phyloP scores from a whole-genome alignment of 2,113 vertebrate species.

The Eretmochelys imbricata region DNA sequence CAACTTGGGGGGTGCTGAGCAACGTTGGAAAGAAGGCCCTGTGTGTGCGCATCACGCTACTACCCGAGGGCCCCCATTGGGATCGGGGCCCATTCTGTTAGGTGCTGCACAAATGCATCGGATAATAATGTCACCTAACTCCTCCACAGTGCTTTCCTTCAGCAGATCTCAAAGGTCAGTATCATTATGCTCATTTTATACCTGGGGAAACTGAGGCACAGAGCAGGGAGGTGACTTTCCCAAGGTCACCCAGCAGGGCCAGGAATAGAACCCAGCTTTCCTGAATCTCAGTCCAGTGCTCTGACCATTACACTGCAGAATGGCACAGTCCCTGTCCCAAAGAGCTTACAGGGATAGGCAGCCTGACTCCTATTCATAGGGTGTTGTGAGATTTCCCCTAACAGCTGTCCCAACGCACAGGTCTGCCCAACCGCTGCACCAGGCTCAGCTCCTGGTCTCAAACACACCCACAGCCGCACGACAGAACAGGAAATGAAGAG shows the following conservation, averaged over 20 bases:
- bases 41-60: background rate
- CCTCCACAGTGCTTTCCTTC: background rate
- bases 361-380: background rate
- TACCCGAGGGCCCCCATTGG: rapidly evolving
- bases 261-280: background rate
- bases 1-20: background rate
- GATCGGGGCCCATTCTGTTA: background rate
- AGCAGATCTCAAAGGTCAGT: too few relatives aligned
- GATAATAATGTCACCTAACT: background rate
- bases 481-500: slow-evolving; percentile 48
- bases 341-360: background rate
- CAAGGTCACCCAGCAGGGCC: background rate
- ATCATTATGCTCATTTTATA: background rate
- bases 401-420: background rate
- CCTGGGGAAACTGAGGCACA: background rate
- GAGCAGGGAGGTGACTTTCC: background rate
- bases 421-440: background rate
- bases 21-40: background rate
- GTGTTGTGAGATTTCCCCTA: background rate
- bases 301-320: background rate
- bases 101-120: background rate
- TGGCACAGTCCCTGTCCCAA: background rate
- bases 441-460: background rate
- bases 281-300: background rate
- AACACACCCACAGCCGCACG: background rate